Evolutionary conservation across 1,140 invertebrate species (phyloP), one percentile per base, ranked within the genome.

Genomic region (Cotesia chilonis): DNA sequence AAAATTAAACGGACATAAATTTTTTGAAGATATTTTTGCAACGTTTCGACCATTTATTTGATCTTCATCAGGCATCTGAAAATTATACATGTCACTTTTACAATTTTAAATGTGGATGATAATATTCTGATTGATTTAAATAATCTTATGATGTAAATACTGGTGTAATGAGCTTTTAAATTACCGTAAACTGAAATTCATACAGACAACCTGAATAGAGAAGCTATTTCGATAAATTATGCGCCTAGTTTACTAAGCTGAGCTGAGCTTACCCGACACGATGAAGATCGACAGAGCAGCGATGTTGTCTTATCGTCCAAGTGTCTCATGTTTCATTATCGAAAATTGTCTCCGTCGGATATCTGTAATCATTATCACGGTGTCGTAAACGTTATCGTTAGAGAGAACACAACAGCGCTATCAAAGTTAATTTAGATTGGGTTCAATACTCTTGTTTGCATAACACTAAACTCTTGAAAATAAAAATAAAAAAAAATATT

Each of bases 211-310:
- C 36, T 61, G 28, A 70, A 70, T 70, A 70, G 57, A 61, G 17
- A 17, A 38, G 38, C 57, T 61, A 70, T 70, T 70, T 70, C 57
- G 41, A 70, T 70, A 47, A 70, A 70, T 70, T 61, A 70, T 70
- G 68, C 37, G 57, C 38, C 57, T 70, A 37, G 68, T 70, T 61
- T 70, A 60, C 57, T 60, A 60, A 60, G 6, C 55, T 17, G 38
- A 20, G 37, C 68, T 60, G 38, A 20, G 37, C 68, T 60, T 70
- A 20, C 41, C 28, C 2, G 55, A 17, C 38, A 47, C 41, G 37
- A 70, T 60, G 37, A 70, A 70, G 68, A 70, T 61, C 37, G 57
- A 61, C 68, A 47, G n/a, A 36, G 57, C 59, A 51, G 47, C n/a
- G 57, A 61, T 70, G 37, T 28, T 38, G 57, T 60, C n/a, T 60